Evolutionary conservation across 2,888 invertebrate genomes (phyloP).

Genomic region (Hirtodrosophila trivittata): DNA sequence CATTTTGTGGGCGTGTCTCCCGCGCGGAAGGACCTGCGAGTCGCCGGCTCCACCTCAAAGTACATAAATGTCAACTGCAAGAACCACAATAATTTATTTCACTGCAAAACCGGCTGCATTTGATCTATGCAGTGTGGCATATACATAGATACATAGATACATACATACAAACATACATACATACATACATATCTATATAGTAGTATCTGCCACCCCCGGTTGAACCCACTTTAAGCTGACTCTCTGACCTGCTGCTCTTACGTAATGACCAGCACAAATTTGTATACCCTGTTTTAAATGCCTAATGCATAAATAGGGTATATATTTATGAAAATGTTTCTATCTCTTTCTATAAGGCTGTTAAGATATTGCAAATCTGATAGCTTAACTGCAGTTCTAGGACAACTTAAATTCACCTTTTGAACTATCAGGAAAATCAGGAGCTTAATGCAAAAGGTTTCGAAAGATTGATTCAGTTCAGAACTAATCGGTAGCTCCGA

Average conservation of each 20-base stretch:
- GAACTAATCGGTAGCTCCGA: too few species aligned
- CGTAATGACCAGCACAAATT: neutral
- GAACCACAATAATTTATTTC: conserved; percentile 58
- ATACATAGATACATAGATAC: neutral
- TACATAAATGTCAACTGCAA: conserved; percentile 68
- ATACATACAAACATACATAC: neutral
- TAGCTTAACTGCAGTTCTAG: too few species aligned
- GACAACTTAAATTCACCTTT: too few species aligned
- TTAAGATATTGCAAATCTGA: too few species aligned
- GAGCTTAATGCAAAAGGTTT: too few species aligned
- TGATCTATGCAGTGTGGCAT: conserved; percentile 28
- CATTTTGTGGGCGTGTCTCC: conserved; percentile 35
- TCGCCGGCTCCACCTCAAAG: conserved; percentile 29
- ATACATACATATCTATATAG: neutral
- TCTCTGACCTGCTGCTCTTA: neutral
- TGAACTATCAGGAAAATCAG: too few species aligned
- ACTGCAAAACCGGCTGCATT: conserved; percentile 33
- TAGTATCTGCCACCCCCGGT: neutral
- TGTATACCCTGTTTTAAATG: too few species aligned
- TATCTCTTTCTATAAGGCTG: too few species aligned
- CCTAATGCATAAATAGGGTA: too few species aligned
- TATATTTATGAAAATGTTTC: too few species aligned
- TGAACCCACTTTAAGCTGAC: too few species aligned
- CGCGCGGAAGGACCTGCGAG: neutral
- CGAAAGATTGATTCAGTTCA: too few species aligned